Base-by-base conservation (phyloP, 1,140 invertebrate species). In the Conopomorpha cramerella region DNA sequence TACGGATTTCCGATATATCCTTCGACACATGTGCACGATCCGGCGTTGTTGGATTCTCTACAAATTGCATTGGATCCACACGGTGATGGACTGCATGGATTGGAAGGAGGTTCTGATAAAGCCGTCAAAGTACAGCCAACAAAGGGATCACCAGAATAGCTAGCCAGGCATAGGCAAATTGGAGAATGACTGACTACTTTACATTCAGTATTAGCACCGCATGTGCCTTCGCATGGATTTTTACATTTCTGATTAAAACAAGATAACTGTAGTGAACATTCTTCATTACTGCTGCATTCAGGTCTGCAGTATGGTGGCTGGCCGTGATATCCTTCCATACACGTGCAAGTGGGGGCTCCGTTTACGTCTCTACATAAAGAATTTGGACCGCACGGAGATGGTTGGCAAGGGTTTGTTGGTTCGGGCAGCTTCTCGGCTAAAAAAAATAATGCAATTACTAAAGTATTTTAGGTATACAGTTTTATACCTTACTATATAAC, bases 381-480 rank as follows among this genome's bases (percentile, higher is more conserved):
- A 57, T 93, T 91, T 0, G 87, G 82, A 6, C 91, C 91, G 65
- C 92, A 94, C 8, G 89, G 90, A 36, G 88, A 89, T 18, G 89
- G 89, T 27, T 84, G 56, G 45, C 90, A 92, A 10, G 87, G 86
- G 63, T 89, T 84, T 25, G 78, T 59, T 7, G 76, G 77, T 26
- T 62, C 81, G 59, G 38, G 80, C 23, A 57, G 30, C 30, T 48
- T 53, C 29, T 62, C 60, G 18, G 68, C 77, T 74, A 45, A 17
- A 67, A 64, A 18, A 8, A 14, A 30, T 12, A 38, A 30, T 34
- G 25, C 37, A 25, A 41, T 19, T 30, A 43, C 36, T 13, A 28
- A 36, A 4, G 37, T 25, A 29, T 36, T 27, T 38, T 30, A 36
- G 17, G n/a, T 18, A 14, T 4, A 33, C 31, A 33, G 14, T 10